A percentile compares a stretch with the other conserved stretches of the same genome.
These are phyloP conservation scores for Lapara coniferarum DNA, from an alignment of 2,888 invertebrate species.

Conservation along the genomic window DNA sequence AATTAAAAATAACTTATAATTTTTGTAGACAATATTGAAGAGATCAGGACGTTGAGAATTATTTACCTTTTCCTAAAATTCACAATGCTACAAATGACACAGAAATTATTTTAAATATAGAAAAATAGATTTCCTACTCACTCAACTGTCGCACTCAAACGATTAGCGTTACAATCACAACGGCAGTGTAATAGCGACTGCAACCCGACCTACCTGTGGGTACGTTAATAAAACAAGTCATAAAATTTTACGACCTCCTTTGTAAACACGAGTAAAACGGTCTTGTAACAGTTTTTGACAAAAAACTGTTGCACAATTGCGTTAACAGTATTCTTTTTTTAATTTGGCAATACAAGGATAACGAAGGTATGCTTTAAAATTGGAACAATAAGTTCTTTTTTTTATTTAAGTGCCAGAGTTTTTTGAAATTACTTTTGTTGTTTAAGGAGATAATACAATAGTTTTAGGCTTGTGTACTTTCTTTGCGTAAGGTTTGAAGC, in stretches of 20 bases:
- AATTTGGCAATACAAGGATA: constrained; percentile 50
- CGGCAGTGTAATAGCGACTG: constrained; percentile 68
- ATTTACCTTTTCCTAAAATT: no score
- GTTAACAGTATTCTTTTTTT: constrained; percentile 59
- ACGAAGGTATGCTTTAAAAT: not conserved
- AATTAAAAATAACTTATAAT: no score
- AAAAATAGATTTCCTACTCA: constrained; percentile 38
- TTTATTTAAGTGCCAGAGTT: not conserved
- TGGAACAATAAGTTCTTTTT: constrained; percentile 3
- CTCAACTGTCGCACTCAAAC: constrained; percentile 56
- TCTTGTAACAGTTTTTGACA: constrained; percentile 58
- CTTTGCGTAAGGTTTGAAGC: not conserved
- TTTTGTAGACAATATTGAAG: no score
- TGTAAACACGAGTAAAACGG: constrained; percentile 76
- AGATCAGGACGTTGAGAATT: no score
- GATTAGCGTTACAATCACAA: constrained; percentile 61
- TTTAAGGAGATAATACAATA: not conserved
- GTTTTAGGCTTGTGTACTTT: not conserved
- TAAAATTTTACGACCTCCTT: constrained; percentile 81
- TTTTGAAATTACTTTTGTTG: not conserved
- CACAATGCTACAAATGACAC: no score
- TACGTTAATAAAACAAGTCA: constrained; percentile 72
- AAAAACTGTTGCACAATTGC: constrained; percentile 74
- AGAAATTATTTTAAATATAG: not conserved
- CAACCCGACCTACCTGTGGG: constrained; percentile 76